Evolutionary conservation across 2,888 invertebrate species (phyloP).

Genomic region (Sinhomidia bicolor): DNA sequence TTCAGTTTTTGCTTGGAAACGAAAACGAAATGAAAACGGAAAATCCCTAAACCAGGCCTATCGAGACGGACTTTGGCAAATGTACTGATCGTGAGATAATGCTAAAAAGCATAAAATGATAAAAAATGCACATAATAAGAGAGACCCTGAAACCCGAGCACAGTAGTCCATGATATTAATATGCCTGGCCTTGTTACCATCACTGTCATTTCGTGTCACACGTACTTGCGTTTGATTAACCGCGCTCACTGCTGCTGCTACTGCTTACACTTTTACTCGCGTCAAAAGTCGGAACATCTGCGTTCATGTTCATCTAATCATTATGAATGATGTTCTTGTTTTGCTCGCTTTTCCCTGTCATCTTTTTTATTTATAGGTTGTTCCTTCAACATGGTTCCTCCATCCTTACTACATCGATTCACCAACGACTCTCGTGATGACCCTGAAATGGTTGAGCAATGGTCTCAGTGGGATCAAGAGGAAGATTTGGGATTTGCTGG

Average conservation of each 20-base stretch:
- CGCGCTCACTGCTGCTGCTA: background rate
- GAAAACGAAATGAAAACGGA: no score
- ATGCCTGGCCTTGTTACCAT: background rate
- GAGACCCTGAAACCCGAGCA: no score
- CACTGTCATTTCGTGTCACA: background rate
- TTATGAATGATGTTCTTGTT: background rate
- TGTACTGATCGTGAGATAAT: no score
- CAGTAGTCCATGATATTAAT: slow-evolving; percentile 1
- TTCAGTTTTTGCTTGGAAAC: no score
- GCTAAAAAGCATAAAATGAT: background rate
- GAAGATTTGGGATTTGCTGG: slow-evolving; percentile 27
- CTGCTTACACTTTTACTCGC: background rate
- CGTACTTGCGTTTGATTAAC: slow-evolving; percentile 20
- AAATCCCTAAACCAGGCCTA: no score
- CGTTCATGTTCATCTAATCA: no score
- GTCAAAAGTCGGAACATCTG: background rate
- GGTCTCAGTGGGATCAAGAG: slow-evolving; percentile 67
- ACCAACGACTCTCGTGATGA: slow-evolving; percentile 71
- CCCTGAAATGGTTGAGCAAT: slow-evolving; percentile 55
- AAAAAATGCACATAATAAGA: no score
- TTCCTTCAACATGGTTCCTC: slow-evolving; percentile 65
- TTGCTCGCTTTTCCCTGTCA: no score
- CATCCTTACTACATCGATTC: slow-evolving; percentile 44
- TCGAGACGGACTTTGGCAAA: slow-evolving; percentile 91
- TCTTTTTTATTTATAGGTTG: slow-evolving; percentile 31